Evolutionary conservation across 2,113 vertebrate species (phyloP).

Genomic region (Tricholaema leucomelas): DNA sequence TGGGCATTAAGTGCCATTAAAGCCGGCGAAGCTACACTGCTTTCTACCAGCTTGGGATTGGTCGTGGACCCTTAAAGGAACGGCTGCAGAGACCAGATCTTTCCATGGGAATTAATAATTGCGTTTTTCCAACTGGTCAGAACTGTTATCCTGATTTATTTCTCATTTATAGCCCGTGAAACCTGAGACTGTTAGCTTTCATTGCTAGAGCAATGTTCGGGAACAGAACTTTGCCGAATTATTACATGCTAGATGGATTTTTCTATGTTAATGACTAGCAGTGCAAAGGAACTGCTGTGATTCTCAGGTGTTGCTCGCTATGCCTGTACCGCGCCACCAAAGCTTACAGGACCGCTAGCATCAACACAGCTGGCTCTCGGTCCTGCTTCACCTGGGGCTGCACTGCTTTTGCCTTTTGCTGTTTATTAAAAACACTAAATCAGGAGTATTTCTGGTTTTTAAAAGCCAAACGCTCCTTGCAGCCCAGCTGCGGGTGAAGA

Average conservation of each 20-base stretch:
- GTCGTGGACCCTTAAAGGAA: neutral
- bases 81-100: neutral
- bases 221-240: slow-evolving; percentile 69
- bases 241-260: slow-evolving; percentile 54
- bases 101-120: slow-evolving; percentile 34
- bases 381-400: slow-evolving; percentile 59
- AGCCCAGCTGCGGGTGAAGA: slow-evolving; percentile 57
- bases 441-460: slow-evolving; percentile 67
- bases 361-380: slow-evolving; percentile 69
- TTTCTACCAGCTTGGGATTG: neutral
- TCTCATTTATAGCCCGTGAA: slow-evolving; percentile 45
- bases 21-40: slow-evolving; percentile 12
- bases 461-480: slow-evolving; percentile 45
- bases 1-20: slow-evolving; percentile 6
- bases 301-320: slow-evolving; percentile 47
- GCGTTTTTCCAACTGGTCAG: slow-evolving; percentile 47
- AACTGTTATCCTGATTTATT: slow-evolving; percentile 52
- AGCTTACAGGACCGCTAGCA: slow-evolving; percentile 48
- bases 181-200: slow-evolving; percentile 68
- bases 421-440: slow-evolving; percentile 81
- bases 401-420: slow-evolving; percentile 56
- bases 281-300: slow-evolving; percentile 55
- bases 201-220: slow-evolving; percentile 61
- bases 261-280: slow-evolving; percentile 54
- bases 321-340: neutral